Percentiles rank a stretch among this genome's conserved stretches.
These are phyloP conservation scores for Prosapia bicincta DNA, from an alignment of 2,888 invertebrate species.

Conservation along the genomic window DNA sequence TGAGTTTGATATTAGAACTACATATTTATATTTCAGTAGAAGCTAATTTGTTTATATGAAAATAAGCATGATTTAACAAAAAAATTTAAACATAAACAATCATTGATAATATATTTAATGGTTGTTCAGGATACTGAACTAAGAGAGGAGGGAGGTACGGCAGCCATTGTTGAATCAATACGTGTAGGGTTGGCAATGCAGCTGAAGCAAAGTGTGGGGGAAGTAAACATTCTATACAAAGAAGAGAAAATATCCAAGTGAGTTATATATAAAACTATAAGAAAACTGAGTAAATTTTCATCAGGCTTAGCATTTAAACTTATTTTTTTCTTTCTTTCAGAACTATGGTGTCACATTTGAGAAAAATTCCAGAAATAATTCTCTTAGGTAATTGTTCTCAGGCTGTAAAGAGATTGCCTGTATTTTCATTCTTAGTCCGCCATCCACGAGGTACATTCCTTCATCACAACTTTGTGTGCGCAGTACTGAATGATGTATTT, in stretches of 20 bases:
- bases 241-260: slow-evolving; percentile 73
- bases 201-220: slow-evolving; percentile 75
- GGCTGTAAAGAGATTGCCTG: slow-evolving; percentile 66
- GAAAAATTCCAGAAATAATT: slow-evolving; percentile 74
- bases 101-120: too few relatives aligned
- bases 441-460: slow-evolving; percentile 78
- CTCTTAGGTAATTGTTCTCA: slow-evolving; percentile 69
- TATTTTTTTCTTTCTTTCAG: slow-evolving; percentile 51
- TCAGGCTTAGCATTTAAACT: too few relatives aligned
- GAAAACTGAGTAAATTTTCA: too few relatives aligned
- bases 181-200: slow-evolving; percentile 83
- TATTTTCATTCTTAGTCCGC: slow-evolving; percentile 82
- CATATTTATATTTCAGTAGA: too few relatives aligned
- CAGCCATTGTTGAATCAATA: slow-evolving; percentile 75
- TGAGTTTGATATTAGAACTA: too few relatives aligned
- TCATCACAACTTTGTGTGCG: slow-evolving; percentile 83
- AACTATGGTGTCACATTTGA: slow-evolving; percentile 74
- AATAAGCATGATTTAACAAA: too few relatives aligned
- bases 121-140: slow-evolving; percentile 55
- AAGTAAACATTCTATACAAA: slow-evolving; percentile 64
- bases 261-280: too few relatives aligned
- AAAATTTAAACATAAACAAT: too few relatives aligned
- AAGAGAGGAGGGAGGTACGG: slow-evolving; percentile 72
- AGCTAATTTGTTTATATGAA: too few relatives aligned
- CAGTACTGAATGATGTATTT: slow-evolving; percentile 85